phyloP scores from a whole-genome alignment of 1,140 invertebrate species.

The Apis dorsata region DNA sequence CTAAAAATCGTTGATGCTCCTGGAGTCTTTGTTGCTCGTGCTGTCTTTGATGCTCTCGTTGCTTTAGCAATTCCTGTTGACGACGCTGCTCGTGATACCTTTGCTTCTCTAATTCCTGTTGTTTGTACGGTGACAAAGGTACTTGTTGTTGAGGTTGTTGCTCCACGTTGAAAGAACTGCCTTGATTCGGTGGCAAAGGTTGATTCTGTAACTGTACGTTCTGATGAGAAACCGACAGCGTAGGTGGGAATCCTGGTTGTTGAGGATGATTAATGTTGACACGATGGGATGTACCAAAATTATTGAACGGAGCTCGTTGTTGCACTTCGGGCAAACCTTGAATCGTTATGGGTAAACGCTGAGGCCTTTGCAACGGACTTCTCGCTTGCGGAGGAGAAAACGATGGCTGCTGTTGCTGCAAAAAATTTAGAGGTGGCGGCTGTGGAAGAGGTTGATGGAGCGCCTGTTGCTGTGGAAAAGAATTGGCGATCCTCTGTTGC shows the following conservation, averaged over 20 bases:
- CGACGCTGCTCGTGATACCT: constrained; percentile 73
- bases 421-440: constrained; percentile 68
- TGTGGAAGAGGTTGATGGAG: constrained; percentile 72
- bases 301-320: constrained; percentile 70
- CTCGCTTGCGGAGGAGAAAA: constrained; percentile 55
- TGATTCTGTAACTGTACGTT: constrained; percentile 70
- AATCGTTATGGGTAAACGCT: constrained; percentile 73
- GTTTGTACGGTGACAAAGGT: constrained; percentile 56
- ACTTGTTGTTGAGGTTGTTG: constrained; percentile 59
- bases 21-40: constrained; percentile 72
- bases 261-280: constrained; percentile 71
- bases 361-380: constrained; percentile 64
- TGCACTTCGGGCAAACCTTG: constrained; percentile 76
- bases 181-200: constrained; percentile 43
- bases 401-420: constrained; percentile 64
- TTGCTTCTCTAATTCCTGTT: constrained; percentile 73
- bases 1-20: constrained; percentile 68
- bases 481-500: constrained; percentile 79
- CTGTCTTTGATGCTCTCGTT: constrained; percentile 67
- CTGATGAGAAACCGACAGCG: constrained; percentile 70
- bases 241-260: constrained; percentile 68
- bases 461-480: constrained; percentile 76
- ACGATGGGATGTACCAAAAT: constrained; percentile 65
- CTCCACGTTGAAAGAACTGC: constrained; percentile 50
- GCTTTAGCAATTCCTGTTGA: constrained; percentile 69